Base-by-base conservation (phyloP, 2,113 vertebrate species). In the Bambusicola thoracicus region DNA sequence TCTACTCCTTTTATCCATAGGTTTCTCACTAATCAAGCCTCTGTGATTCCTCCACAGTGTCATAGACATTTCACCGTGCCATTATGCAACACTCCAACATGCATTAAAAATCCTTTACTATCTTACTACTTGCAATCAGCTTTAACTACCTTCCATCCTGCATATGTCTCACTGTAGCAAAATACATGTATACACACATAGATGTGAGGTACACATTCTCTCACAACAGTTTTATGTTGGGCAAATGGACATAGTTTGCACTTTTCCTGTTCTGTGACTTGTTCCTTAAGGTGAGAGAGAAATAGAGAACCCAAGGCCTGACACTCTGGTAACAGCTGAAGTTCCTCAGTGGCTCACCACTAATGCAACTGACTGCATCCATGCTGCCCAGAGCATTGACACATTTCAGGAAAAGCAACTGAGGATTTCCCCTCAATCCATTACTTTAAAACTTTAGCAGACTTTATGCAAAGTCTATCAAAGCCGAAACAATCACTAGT, bases 261-360 rank as follows among this genome's bases (percentile, higher is more conserved):
- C 20, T 20, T 61, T n/a, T 58, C 66, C 53, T 59, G 29, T 55
- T 78, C 56, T 91, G 20, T 14, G 21, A 24, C 11, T n/a, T 81
- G 12, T 38, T 81, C 51, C 51, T 51, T 16, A 32, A 65, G 30
- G 55, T 36, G 36, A 81, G 21, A 22, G 18, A 68, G 11, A 24
- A 69, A 68, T 16, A 8, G 22, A 22, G 76, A 86, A 70, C 17
- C 15, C 3, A 6, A 78, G 36, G 27, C 24, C 30, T 74, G 36
- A 9, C 46, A 29, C 40, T 81, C 5, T 34, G 46, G 20, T 58
- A 46, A 40, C 11, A 11, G 11, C 10, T 72, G 36, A 81, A 66
- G 83, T 36, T 18, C 69, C 30, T 24, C 1, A 16, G 1, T 27
- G 34, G 24, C 38, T 87, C 18, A 2, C 13, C 0, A 0, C 43